Percentiles rank a stretch among this genome's conserved stretches.
Conservation (phyloP, 1,140 invertebrate species). For the Drosophila chauvacae region DNA sequence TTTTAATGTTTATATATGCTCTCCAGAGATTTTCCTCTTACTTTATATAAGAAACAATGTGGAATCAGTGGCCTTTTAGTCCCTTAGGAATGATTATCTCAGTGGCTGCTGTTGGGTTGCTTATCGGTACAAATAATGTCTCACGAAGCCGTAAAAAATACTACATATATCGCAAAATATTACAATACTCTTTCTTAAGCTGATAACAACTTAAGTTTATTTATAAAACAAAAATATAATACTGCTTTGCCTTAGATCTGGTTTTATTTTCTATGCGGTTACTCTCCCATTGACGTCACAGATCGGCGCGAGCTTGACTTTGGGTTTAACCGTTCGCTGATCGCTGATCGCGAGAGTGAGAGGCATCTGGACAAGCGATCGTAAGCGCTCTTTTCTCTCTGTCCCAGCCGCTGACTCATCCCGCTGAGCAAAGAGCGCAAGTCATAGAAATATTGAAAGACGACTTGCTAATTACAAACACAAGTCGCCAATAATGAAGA, state of each 20-base stretch:
- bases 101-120: background rate
- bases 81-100: background rate
- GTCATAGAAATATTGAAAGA: conserved; percentile 44
- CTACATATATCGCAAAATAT: background rate
- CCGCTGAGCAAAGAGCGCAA: conserved; percentile 11
- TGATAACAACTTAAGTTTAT: background rate
- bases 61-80: background rate
- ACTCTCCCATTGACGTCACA: conserved; percentile 24
- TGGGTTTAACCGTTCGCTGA: conserved; percentile 40
- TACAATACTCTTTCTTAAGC: background rate
- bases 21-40: background rate
- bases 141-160: no score
- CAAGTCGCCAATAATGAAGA: conserved; percentile 49
- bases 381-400: conserved; percentile 8
- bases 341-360: background rate
- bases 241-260: background rate
- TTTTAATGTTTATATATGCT: no score
- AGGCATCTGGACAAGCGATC: conserved; percentile 18
- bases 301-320: conserved; percentile 22
- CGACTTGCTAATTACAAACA: conserved; percentile 55
- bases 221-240: background rate
- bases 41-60: background rate
- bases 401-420: conserved; percentile 54
- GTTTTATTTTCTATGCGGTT: background rate
- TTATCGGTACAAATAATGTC: background rate